Evolutionary conservation across 2,797 vertebrate species (phyloP), one percentile per base, ranked within the genome.

Genomic region (Hoplostethus mediterraneus): DNA sequence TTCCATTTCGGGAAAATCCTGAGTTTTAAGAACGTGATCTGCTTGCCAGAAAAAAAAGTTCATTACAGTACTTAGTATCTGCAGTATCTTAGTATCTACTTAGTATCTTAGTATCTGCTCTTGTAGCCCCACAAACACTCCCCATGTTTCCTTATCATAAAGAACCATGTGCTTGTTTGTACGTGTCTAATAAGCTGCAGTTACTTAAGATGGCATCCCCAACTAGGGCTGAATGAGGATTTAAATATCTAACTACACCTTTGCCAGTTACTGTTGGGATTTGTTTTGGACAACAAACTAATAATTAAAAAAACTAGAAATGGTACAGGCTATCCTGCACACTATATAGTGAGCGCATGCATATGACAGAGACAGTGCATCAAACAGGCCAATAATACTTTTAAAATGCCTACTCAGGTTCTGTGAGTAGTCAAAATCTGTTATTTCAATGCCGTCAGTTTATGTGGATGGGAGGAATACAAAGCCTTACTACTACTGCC

Each of bases 81-180:
- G n/a, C n/a, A n/a, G n/a, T n/a, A n/a, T n/a, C n/a, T n/a, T n/a
- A n/a, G n/a, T n/a, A n/a, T n/a, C n/a, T n/a, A n/a, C n/a, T n/a
- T n/a, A n/a, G n/a, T n/a, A n/a, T n/a, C n/a, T n/a, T n/a, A n/a
- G 2, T 52, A 45, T 55, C 4, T 57, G 6, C 1, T 0, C 2
- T 48, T 38, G 28, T 1, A 11, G 31, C 0, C 17, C 13, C 0
- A 11, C 3, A 10, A 40, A 55, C 51, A 60, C 61, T 0, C 47
- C 73, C 0, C 16, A 28, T n/a, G 13, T 38, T 25, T 5, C 59
- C 57, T 70, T 71, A 75, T 77, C 73, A 57, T 53, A 42, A 2
- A 33, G 13, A 13, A 45, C 9, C 58, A 36, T 36, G 16, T 42
- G 49, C n/a, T 10, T 2, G 25, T 52, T 49, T n/a, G 13, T 4